Percentiles rank a stretch among this genome's conserved stretches.
Evolutionary conservation across 2,888 invertebrate genomes (phyloP).

Genomic region (Rhagium mordax): DNA sequence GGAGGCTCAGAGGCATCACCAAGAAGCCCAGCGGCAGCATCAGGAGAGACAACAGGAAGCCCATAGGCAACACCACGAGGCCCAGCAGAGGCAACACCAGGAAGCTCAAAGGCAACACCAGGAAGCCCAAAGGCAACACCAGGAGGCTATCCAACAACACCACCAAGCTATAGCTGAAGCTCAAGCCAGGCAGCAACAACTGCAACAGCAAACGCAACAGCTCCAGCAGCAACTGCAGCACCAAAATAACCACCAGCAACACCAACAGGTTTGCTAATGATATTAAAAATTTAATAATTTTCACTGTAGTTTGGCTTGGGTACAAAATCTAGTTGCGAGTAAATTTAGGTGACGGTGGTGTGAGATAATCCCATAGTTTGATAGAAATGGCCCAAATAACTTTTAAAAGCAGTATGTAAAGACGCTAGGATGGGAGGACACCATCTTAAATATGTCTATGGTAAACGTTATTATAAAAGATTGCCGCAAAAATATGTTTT

Average conservation of each 20-base stretch:
- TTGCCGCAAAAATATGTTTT: too few species aligned
- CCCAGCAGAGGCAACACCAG: conserved; percentile 57
- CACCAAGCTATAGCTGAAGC: conserved; percentile 66
- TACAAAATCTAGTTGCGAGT: too few species aligned
- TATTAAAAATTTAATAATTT: background rate
- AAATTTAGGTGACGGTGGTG: too few species aligned
- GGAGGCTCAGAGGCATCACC: conserved; percentile 56
- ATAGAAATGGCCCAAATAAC: too few species aligned
- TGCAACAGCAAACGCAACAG: conserved; percentile 71
- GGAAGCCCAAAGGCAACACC: conserved; percentile 55
- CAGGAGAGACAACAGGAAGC: conserved; percentile 55
- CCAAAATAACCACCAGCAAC: conserved; percentile 55
- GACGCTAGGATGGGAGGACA: too few species aligned
- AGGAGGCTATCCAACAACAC: conserved; percentile 65
- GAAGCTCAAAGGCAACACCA: conserved; percentile 62
- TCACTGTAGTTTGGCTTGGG: background rate
- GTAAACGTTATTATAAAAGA: too few species aligned
- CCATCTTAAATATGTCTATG: too few species aligned
- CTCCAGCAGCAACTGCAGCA: conserved; percentile 61
- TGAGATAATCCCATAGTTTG: too few species aligned
- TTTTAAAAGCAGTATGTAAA: too few species aligned
- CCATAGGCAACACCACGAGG: conserved; percentile 63
- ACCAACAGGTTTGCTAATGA: conserved; percentile 40
- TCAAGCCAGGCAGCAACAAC: conserved; percentile 70
- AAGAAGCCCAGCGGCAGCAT: conserved; percentile 68